Percentiles rank a stretch among this genome's conserved stretches.
Evolutionary conservation across 2,797 vertebrate species (phyloP).

Genomic region (Todus mexicanus): DNA sequence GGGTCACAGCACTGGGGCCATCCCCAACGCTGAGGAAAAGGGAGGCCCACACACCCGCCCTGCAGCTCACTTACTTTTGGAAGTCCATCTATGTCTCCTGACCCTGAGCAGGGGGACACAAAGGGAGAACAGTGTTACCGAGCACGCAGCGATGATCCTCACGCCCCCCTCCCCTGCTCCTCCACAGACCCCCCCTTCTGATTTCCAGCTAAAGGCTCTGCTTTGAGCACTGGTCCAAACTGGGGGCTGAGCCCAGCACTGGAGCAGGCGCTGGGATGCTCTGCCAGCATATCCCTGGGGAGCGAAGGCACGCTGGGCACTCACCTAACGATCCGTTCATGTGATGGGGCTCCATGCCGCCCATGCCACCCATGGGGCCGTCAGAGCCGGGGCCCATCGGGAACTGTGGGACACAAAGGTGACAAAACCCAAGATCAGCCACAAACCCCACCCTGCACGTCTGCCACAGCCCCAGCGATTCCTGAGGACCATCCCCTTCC

Average conservation of each 20-base stretch:
- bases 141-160: not conserved
- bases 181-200: accelerated
- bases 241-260: not conserved
- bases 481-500: not conserved
- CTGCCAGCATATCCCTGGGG: not conserved
- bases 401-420: conserved; percentile 75
- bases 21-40: not conserved
- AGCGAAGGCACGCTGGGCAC: accelerated
- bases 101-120: conserved; percentile 75
- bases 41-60: not conserved
- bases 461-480: accelerated
- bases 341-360: conserved; percentile 98
- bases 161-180: no score
- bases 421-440: not conserved
- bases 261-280: not conserved
- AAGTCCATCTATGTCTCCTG: conserved; percentile 98
- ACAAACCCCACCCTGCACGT: not conserved
- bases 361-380: conserved; percentile 97
- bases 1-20: not conserved
- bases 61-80: conserved; percentile 86
- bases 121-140: not conserved
- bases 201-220: not conserved
- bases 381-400: conserved; percentile 97
- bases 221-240: accelerated
- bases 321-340: conserved; percentile 99